A percentile compares a stretch with the other conserved stretches of the same genome.
Conservation (phyloP, 2,888 invertebrate genomes). For the Sarcophaga caerulescens region DNA sequence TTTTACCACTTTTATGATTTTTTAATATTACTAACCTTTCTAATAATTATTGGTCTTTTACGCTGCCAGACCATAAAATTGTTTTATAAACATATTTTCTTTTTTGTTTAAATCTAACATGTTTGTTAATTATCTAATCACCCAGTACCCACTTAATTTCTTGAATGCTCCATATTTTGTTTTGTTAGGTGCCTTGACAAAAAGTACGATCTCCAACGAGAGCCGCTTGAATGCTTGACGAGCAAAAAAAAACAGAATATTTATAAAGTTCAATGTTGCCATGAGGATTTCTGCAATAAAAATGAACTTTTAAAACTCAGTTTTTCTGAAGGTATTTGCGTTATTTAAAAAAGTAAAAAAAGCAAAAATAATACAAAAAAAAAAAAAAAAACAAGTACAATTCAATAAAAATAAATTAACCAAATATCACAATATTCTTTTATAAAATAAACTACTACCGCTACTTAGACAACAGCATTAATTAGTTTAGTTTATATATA, state of each 20-base stretch:
- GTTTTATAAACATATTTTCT: slow-evolving; percentile 16
- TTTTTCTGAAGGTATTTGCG: slow-evolving; percentile 79
- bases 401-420: slow-evolving; percentile 55
- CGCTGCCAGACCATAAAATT: slow-evolving; percentile 23
- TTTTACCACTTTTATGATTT: slow-evolving; percentile 34
- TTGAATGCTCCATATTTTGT: slow-evolving; percentile 68
- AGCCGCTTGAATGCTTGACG: slow-evolving; percentile 81
- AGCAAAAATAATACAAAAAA: slow-evolving; percentile 57
- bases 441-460: slow-evolving; percentile 61
- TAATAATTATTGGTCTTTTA: slow-evolving; percentile 32
- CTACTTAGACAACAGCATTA: slow-evolving; percentile 59
- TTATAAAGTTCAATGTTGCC: slow-evolving; percentile 81
- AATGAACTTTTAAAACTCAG: slow-evolving; percentile 80
- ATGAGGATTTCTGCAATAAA: slow-evolving; percentile 81
- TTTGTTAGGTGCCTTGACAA: slow-evolving; percentile 79
- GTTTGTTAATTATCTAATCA: slow-evolving; percentile 61
- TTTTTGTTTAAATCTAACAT: slow-evolving; percentile 55
- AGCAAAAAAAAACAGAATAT: slow-evolving; percentile 79
- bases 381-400: slow-evolving; percentile 53
- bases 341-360: slow-evolving; percentile 41
- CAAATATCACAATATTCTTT: slow-evolving; percentile 63
- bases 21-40: slow-evolving; percentile 56
- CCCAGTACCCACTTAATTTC: slow-evolving; percentile 60
- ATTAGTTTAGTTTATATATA: slow-evolving; percentile 54
- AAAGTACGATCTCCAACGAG: slow-evolving; percentile 80